These are phyloP conservation scores for Drosophila kokeensis DNA, from an alignment of 2,888 invertebrate genomes.

Conservation along the genomic window DNA sequence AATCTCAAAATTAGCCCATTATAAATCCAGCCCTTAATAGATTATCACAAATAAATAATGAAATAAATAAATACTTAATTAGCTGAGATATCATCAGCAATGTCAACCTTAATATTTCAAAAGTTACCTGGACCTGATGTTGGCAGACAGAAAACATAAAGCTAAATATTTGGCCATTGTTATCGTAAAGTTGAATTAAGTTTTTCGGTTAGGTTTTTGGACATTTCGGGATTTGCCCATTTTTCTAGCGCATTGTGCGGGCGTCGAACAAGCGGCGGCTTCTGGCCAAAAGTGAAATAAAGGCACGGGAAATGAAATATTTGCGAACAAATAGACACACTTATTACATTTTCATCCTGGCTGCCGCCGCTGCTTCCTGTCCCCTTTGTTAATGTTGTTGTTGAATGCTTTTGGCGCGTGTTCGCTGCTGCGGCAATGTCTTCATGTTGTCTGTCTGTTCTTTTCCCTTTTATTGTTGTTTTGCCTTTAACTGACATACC, in stretches of 20 bases:
- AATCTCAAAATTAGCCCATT: not conserved
- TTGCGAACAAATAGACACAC: conserved; percentile 81
- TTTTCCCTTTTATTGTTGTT: conserved; percentile 76
- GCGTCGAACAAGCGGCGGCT: conserved; percentile 38
- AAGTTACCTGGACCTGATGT: conserved; percentile 2
- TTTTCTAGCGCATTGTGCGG: conserved; percentile 39
- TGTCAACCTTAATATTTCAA: not conserved
- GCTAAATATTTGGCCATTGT: conserved; percentile 46
- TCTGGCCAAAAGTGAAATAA: conserved; percentile 48
- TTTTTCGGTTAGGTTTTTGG: conserved; percentile 36
- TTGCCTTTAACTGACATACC: conserved; percentile 75
- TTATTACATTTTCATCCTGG: conserved; percentile 74
- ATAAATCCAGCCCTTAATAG: not conserved
- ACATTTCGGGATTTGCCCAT: conserved; percentile 30
- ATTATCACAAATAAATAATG: not conserved
- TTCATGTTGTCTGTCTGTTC: conserved; percentile 71
- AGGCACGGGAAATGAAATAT: conserved; percentile 80
- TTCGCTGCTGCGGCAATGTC: conserved; percentile 61
- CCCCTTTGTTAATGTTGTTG: conserved; percentile 54
- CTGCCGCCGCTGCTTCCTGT: conserved; percentile 15
- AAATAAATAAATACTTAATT: conserved; percentile 2
- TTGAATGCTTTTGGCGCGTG: conserved; percentile 76
- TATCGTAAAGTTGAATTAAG: conserved; percentile 56
- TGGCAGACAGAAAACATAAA: conserved; percentile 9
- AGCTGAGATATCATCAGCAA: conserved; percentile 1